Conservation (phyloP, 2,888 invertebrate genomes). For the Heliconius erato region DNA sequence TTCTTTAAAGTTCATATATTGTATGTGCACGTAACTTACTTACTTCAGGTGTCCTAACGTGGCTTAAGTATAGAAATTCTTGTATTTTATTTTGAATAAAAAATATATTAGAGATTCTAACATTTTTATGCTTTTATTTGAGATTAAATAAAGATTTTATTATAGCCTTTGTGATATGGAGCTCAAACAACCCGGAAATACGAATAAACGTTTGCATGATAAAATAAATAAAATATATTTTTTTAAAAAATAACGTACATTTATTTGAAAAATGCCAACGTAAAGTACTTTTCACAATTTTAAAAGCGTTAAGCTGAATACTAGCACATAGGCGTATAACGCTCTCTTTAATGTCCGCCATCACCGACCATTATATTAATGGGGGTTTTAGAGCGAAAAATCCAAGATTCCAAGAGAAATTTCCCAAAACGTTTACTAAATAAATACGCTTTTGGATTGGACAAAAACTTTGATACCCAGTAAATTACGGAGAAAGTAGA, state of each 20-base stretch:
- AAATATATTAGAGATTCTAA: neutral
- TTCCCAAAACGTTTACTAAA: neutral
- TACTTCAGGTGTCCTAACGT: neutral
- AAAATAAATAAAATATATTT: neutral
- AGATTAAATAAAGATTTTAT: no score
- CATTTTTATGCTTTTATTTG: neutral
- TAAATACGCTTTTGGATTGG: neutral
- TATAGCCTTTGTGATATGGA: neutral
- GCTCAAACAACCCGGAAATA: neutral
- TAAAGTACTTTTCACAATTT: conserved; percentile 10
- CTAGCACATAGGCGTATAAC: neutral
- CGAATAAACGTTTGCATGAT: neutral
- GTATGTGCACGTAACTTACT: neutral
- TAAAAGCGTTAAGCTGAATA: conserved; percentile 12
- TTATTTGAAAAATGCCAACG: conserved; percentile 2
- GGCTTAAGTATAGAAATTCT: neutral
- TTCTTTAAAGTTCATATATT: neutral
- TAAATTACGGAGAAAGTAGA: neutral
- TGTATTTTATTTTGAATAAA: neutral
- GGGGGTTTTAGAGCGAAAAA: conserved; percentile 21
- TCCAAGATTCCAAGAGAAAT: conserved; percentile 14
- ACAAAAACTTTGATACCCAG: neutral
- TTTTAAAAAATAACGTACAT: neutral
- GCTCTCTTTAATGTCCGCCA: conserved; percentile 22
- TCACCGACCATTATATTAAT: conserved; percentile 31